phyloP scores from a whole-genome alignment of 2,113 vertebrate species.

The Pholis gunnellus region DNA sequence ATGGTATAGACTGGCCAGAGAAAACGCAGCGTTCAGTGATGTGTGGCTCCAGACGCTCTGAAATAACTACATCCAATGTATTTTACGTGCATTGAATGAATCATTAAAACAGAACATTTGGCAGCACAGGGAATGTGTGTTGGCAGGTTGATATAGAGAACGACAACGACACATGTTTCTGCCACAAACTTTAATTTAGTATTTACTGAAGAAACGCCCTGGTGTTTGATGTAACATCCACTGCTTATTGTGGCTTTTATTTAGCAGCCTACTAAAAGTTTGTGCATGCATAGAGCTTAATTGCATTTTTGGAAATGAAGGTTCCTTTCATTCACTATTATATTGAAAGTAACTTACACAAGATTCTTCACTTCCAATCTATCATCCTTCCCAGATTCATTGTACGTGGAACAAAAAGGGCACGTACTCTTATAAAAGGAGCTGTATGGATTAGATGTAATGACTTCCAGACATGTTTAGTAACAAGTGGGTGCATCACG shows the following conservation, averaged over 20 bases:
- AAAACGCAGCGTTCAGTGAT: constrained; percentile 14
- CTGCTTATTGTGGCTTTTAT: constrained; percentile 1
- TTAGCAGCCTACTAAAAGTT: not conserved
- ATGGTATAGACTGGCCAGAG: not conserved
- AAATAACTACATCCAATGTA: constrained; percentile 42
- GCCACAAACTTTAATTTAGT: not conserved
- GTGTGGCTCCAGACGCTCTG: constrained; percentile 48
- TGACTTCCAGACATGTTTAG: constrained; percentile 7
- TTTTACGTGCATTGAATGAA: constrained; percentile 44
- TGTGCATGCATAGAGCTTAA: not conserved
- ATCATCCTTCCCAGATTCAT: not conserved
- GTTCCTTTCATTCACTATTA: not conserved
- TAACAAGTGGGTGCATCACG: constrained; percentile 24
- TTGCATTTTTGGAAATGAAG: not conserved
- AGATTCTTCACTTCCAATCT: not conserved
- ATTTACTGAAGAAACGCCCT: not conserved
- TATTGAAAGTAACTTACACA: not conserved
- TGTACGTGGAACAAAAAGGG: not conserved
- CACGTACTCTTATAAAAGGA: not conserved
- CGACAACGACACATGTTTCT: not conserved
- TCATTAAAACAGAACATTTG: constrained; percentile 25
- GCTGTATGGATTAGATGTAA: not conserved
- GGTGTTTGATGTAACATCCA: not conserved
- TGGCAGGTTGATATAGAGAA: constrained; percentile 20
- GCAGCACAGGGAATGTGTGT: not conserved